Evolutionary conservation across 2,888 invertebrate genomes (phyloP).

Genomic region (Odontomyia ornata): DNA sequence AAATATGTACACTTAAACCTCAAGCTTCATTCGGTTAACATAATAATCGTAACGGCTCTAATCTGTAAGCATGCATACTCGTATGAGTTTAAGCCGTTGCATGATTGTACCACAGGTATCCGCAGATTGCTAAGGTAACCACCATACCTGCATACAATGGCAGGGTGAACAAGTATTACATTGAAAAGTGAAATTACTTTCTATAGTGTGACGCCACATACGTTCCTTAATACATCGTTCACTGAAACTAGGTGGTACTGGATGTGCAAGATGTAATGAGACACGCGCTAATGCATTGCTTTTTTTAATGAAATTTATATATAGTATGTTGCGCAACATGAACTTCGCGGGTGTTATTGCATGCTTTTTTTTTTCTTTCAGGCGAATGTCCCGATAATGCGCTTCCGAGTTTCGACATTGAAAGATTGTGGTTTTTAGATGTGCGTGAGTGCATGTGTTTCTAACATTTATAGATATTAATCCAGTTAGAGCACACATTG

Average conservation of each 20-base stretch:
- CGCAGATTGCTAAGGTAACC: too few relatives aligned
- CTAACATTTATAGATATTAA: too few relatives aligned
- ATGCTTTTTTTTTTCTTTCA: background rate
- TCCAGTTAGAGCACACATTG: too few relatives aligned
- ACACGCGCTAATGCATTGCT: background rate
- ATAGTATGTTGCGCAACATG: background rate
- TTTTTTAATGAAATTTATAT: background rate
- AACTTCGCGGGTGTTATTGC: background rate
- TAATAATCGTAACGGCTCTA: too few relatives aligned
- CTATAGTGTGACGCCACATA: slow-evolving; percentile 46
- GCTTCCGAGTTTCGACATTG: background rate
- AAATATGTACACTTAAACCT: too few relatives aligned
- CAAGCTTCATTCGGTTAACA: too few relatives aligned
- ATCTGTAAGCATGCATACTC: too few relatives aligned
- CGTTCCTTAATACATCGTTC: background rate
- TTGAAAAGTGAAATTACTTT: slow-evolving; percentile 49
- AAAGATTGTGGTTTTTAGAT: background rate
- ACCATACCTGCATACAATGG: background rate
- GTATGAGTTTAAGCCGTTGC: too few relatives aligned
- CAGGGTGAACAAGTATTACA: background rate
- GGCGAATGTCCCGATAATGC: background rate
- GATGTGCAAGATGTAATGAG: background rate
- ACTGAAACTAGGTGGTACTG: background rate
- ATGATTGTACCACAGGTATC: too few relatives aligned
- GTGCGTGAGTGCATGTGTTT: too few relatives aligned